Evolutionary conservation across 1,140 invertebrate genomes (phyloP), one percentile per base, ranked within the genome.

Genomic region (Trissolcus basalis): DNA sequence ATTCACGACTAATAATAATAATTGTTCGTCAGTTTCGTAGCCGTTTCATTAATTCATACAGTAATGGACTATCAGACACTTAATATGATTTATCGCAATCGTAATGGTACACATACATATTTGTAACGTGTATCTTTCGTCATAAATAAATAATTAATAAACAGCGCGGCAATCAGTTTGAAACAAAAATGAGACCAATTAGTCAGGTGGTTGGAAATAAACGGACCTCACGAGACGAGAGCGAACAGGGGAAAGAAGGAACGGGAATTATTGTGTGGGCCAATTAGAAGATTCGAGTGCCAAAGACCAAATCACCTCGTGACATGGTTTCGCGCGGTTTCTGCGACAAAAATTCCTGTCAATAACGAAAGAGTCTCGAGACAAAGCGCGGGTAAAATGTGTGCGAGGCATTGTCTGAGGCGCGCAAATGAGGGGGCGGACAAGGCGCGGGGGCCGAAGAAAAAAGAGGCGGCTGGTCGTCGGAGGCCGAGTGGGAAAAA

Each of bases 381-480:
- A 71, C 68, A 71, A 71, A 71, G 59, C 14, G 43, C 35, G 56
- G 41, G 35, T 44, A 11, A 56, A 60, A 56, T 55, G 67, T 61
- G 67, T 69, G 45, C 45, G 12, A 36, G 69, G 53, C 60, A 58
- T 64, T 72, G 60, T 72, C 53, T 64, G 27, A 19, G 32, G 60
- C 59, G 69, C 45, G 58, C 58, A 51, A 63, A 75, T 75, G 64
- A 69, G 53, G 54, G 72, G 68, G 54, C 12, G 49, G 45, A n/a
- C 33, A 35, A 64, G 56, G 55, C 27, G 27, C 36, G 33, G 47
- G 68, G 51, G 54, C 47, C 27, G 61, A 60, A 55, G 55, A 67
- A 67, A 77, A 61, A 68, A 44, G 56, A 49, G 61, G 69, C 54
- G 60, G 63, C 14, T 16, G 4, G 36, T 11, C 12, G 16, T 10